These are phyloP conservation scores for Chionoecetes opilio DNA, from an alignment of 1,140 invertebrate genomes.

Conservation along the genomic window DNA sequence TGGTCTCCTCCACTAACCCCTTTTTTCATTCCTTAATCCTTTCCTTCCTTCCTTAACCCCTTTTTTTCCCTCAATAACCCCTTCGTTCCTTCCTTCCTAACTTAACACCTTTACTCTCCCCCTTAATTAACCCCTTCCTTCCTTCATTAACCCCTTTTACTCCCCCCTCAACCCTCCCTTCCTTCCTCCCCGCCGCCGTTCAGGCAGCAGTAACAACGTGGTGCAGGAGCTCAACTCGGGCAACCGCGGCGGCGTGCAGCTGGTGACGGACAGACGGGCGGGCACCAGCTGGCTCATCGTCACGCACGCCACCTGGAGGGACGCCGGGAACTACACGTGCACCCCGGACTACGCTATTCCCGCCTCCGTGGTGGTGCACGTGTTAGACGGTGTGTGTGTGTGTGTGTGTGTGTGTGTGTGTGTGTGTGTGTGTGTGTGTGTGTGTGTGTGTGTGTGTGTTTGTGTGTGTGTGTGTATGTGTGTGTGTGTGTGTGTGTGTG, in stretches of 20 bases:
- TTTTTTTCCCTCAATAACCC: no score
- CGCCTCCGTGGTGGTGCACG: conserved; percentile 83
- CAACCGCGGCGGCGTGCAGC: conserved; percentile 75
- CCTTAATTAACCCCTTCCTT: no score
- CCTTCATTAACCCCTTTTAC: no score
- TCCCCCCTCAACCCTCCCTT: no score
- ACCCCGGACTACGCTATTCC: conserved; percentile 82
- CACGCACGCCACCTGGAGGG: conserved; percentile 91
- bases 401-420: neutral
- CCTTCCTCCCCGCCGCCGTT: no score
- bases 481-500: no score
- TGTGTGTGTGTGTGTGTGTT: neutral
- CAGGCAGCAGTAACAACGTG: no score
- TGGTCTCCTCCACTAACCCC: no score
- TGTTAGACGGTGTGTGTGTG: conserved; percentile 82
- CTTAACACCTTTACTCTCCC: no score
- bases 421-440: neutral
- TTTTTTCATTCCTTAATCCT: no score
- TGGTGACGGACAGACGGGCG: conserved; percentile 76
- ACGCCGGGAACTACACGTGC: conserved; percentile 88
- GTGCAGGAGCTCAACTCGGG: conserved; percentile 73
- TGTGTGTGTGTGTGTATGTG: neutral
- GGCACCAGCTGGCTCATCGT: conserved; percentile 93
- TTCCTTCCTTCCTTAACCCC: no score
- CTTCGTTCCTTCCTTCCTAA: no score